phyloP scores from a whole-genome alignment of 1,140 invertebrate species.

The Ceratina japonica region DNA sequence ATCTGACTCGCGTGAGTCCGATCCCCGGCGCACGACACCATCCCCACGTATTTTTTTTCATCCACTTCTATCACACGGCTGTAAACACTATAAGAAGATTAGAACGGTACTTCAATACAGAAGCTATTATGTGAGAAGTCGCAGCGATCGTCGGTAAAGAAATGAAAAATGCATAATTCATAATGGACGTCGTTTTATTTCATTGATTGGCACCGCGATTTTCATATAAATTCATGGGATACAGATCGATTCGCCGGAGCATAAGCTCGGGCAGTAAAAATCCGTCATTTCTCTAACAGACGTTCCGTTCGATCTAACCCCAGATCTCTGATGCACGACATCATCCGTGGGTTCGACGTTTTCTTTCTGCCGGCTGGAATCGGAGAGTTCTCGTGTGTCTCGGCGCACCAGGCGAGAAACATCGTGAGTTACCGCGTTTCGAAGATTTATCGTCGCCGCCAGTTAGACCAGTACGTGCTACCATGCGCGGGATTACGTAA shows the following conservation, averaged over 20 bases:
- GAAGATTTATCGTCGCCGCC: conserved; percentile 52
- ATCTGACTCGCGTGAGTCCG: conserved; percentile 11
- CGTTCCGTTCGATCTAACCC: neutral
- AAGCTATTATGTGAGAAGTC: too few relatives aligned
- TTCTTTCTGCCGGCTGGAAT: neutral
- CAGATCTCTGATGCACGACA: conserved; percentile 9
- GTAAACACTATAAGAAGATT: too few relatives aligned
- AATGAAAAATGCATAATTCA: too few relatives aligned
- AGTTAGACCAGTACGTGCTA: conserved; percentile 42
- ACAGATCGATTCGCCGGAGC: neutral
- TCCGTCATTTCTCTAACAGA: neutral
- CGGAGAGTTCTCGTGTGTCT: conserved; percentile 10
- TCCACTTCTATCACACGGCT: neutral
- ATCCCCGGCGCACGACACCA: conserved; percentile 43
- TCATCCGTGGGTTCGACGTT: neutral
- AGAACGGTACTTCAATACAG: too few relatives aligned
- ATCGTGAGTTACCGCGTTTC: conserved; percentile 52
- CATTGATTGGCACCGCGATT: too few relatives aligned
- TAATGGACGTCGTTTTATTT: too few relatives aligned
- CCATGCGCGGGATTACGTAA: conserved; percentile 42
- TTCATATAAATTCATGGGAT: too few relatives aligned
- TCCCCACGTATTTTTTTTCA: neutral
- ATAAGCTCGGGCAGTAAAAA: neutral
- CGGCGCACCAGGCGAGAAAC: conserved; percentile 39
- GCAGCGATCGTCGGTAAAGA: too few relatives aligned